Evolutionary conservation across 2,888 invertebrate species (phyloP).

Genomic region (Helleia helle): DNA sequence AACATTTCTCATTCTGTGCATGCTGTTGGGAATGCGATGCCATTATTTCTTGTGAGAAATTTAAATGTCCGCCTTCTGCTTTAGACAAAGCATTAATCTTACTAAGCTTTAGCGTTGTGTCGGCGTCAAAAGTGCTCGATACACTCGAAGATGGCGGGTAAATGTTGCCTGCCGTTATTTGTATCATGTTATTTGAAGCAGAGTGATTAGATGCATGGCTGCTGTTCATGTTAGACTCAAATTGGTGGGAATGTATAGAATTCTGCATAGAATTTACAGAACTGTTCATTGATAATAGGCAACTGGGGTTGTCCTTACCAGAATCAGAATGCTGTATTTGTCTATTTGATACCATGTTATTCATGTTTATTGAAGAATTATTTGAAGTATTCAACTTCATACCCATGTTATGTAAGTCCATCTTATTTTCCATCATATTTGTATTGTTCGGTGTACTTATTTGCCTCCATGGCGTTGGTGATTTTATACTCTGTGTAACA

Average conservation of each 20-base stretch:
- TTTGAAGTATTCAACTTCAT: slow-evolving; percentile 42
- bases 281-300: slow-evolving; percentile 46
- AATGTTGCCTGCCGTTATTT: slow-evolving; percentile 64
- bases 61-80: slow-evolving; percentile 61
- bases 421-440: slow-evolving; percentile 42
- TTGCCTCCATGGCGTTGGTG: slow-evolving; percentile 65
- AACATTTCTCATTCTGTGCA: slow-evolving; percentile 55
- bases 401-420: slow-evolving; percentile 50
- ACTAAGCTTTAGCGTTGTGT: slow-evolving; percentile 60
- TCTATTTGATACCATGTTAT: slow-evolving; percentile 36
- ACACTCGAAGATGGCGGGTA: slow-evolving; percentile 54
- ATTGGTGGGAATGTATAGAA: slow-evolving; percentile 55
- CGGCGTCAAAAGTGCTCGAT: slow-evolving; percentile 58
- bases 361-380: slow-evolving; percentile 43
- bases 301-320: slow-evolving; percentile 54
- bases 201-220: slow-evolving; percentile 54
- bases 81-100: slow-evolving; percentile 65
- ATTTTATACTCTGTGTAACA: slow-evolving; percentile 60
- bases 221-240: slow-evolving; percentile 48
- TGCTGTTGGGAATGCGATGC: slow-evolving; percentile 63
- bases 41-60: slow-evolving; percentile 66
- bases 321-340: slow-evolving; percentile 41
- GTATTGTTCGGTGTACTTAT: slow-evolving; percentile 34
- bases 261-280: slow-evolving; percentile 37
- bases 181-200: slow-evolving; percentile 59